phyloP scores from a whole-genome alignment of 2,888 invertebrate genomes.

The Drosophila flavopinicola region DNA sequence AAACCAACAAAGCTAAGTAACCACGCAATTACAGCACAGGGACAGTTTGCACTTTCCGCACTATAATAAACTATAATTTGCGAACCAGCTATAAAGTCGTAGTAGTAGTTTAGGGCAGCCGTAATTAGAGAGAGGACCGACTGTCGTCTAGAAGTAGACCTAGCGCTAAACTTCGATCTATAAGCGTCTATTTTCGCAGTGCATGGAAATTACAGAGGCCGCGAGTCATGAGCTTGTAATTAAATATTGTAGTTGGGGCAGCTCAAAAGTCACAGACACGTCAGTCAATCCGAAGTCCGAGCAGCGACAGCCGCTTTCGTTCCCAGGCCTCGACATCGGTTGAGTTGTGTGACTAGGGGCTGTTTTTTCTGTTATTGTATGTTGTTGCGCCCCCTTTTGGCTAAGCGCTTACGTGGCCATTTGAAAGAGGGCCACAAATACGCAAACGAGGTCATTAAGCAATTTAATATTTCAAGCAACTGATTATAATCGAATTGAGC shows the following conservation, averaged over 20 bases:
- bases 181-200: constrained; percentile 23
- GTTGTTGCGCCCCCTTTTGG: constrained; percentile 24
- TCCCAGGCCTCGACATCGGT: constrained; percentile 45
- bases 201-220: constrained; percentile 58
- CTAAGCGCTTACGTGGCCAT: constrained; percentile 68
- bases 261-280: constrained; percentile 55
- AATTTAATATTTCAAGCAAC: constrained; percentile 78
- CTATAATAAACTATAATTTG: constrained; percentile 67
- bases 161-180: constrained; percentile 4
- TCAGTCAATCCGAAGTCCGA: constrained; percentile 54
- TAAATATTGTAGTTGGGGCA: constrained; percentile 45
- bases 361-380: constrained; percentile 1
- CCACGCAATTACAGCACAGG: constrained; percentile 46
- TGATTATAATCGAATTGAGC: constrained; percentile 72
- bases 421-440: constrained; percentile 45
- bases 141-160: constrained; percentile 25
- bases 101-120: constrained; percentile 11
- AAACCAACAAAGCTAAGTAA: constrained; percentile 23
- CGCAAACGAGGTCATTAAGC: constrained; percentile 75
- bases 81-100: constrained; percentile 19
- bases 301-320: constrained; percentile 55
- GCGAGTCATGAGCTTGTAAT: constrained; percentile 56
- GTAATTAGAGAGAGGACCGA: constrained; percentile 43
- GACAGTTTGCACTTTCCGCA: constrained; percentile 45
- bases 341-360: constrained; percentile 7